Conservation (phyloP, 2,888 invertebrate genomes). For the Micropterix aruncella region DNA sequence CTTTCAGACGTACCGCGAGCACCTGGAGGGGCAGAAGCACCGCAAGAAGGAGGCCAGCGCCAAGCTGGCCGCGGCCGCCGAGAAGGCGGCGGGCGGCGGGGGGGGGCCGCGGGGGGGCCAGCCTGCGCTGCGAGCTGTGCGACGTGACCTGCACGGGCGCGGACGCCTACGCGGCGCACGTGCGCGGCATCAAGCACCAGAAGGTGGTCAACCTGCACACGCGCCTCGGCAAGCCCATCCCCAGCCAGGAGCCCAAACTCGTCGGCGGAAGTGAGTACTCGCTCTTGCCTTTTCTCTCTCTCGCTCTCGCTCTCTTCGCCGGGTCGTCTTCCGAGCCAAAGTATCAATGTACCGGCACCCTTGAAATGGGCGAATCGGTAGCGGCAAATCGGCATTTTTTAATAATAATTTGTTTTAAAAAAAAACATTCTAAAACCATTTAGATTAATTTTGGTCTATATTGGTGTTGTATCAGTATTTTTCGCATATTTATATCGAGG, state of each 20-base stretch:
- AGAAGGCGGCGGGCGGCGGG: conserved; percentile 45
- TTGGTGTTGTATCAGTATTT: no score
- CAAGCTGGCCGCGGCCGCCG: conserved; percentile 53
- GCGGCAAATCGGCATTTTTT: no score
- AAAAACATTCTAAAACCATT: no score
- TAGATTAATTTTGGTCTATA: no score
- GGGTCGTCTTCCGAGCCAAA: no score
- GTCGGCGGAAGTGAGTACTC: conserved; percentile 34
- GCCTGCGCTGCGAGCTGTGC: conserved; percentile 87
- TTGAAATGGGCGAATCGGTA: no score
- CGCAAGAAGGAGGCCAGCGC: conserved; percentile 92
- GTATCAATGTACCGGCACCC: no score
- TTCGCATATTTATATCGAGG: no score
- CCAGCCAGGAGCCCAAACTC: conserved; percentile 88
- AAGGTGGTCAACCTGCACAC: conserved; percentile 95
- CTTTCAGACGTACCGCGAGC: conserved; percentile 87
- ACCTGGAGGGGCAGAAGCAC: conserved; percentile 96
- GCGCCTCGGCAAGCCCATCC: conserved; percentile 94
- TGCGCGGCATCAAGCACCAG: conserved; percentile 95
- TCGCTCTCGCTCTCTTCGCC: no score
- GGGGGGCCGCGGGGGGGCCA: conserved; percentile 45
- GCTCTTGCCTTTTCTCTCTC: no score
- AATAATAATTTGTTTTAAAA: no score
- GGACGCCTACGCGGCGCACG: conserved; percentile 97
- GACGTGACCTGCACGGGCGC: conserved; percentile 97